Percentiles rank a stretch among this genome's conserved stretches.
These are phyloP conservation scores for Euphonia xanthogaster DNA, from an alignment of 2,797 vertebrate species.

Conservation along the genomic window DNA sequence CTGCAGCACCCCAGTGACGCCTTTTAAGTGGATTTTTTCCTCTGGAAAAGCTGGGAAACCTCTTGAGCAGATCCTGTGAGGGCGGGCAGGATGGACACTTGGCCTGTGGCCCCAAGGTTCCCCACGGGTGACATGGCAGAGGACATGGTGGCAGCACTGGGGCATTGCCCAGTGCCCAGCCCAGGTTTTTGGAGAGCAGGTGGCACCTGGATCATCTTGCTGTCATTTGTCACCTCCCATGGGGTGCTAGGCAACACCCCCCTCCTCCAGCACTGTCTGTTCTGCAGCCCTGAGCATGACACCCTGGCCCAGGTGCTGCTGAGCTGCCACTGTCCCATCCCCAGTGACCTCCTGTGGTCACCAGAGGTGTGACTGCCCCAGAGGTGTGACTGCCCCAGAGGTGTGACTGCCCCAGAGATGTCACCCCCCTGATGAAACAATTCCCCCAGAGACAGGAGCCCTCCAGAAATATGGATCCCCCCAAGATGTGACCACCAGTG, in stretches of 20 bases:
- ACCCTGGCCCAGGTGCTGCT: accelerated
- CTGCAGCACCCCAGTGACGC: not conserved
- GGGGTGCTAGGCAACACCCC: not conserved
- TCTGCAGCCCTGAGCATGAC: accelerated
- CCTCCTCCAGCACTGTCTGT: not conserved
- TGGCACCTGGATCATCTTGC: not conserved
- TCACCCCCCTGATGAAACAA: not conserved
- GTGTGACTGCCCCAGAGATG: no score
- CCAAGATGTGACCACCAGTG: not conserved
- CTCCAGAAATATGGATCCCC: not conserved
- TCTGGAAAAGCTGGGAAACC: not conserved
- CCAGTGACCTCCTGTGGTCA: not conserved
- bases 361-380: no score
- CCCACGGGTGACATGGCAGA: accelerated
- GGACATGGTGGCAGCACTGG: accelerated
- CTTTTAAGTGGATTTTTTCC: not conserved
- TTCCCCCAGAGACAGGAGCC: not conserved
- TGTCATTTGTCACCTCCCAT: not conserved
- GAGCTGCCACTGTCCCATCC: not conserved
- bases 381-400: no score
- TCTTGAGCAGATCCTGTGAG: not conserved
- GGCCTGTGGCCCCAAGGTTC: accelerated
- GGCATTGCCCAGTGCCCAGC: accelerated
- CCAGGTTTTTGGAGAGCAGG: not conserved
- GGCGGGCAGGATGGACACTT: accelerated